A percentile compares a stretch with the other conserved stretches of the same genome.
phyloP scores from a whole-genome alignment of 2,888 invertebrate genomes.

The Oscheius myriophilus region DNA sequence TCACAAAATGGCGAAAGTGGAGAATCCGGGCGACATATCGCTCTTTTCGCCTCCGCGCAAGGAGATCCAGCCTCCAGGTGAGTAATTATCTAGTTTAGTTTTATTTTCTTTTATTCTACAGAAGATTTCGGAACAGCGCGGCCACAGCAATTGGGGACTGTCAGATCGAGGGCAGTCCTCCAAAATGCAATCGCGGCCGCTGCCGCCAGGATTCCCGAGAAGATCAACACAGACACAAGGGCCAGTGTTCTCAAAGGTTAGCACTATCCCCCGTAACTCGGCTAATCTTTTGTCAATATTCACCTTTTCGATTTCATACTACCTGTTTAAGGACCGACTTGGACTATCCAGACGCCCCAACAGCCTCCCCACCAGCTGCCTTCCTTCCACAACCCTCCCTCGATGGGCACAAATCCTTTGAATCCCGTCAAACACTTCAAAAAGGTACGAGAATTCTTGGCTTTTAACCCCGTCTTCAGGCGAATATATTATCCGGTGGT shows the following conservation, averaged over 20 bases:
- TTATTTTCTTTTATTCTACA: too few species aligned
- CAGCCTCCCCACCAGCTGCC: not conserved
- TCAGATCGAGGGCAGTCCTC: conserved; percentile 5
- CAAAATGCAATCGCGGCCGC: conserved; percentile 14
- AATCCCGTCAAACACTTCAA: not conserved
- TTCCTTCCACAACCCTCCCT: not conserved
- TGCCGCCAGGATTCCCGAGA: conserved; percentile 12
- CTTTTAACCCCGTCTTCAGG: not conserved
- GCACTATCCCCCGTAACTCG: too few species aligned
- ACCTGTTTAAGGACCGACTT: conserved; percentile 1
- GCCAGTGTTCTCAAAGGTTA: conserved; percentile 18
- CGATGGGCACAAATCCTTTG: too few species aligned
- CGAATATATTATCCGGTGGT: too few species aligned
- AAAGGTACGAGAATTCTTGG: not conserved
- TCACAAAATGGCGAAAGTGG: too few species aligned
- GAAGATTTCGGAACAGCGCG: too few species aligned
- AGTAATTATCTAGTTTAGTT: too few species aligned
- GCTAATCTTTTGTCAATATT: too few species aligned
- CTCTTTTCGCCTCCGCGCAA: too few species aligned
- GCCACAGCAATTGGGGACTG: not conserved
- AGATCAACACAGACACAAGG: not conserved
- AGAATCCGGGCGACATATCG: too few species aligned
- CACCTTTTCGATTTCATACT: too few species aligned
- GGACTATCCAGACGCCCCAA: conserved; percentile 10
- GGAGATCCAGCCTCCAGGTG: too few species aligned